Conservation (phyloP, 1,140 invertebrate genomes). For the Laupala kohalensis region DNA sequence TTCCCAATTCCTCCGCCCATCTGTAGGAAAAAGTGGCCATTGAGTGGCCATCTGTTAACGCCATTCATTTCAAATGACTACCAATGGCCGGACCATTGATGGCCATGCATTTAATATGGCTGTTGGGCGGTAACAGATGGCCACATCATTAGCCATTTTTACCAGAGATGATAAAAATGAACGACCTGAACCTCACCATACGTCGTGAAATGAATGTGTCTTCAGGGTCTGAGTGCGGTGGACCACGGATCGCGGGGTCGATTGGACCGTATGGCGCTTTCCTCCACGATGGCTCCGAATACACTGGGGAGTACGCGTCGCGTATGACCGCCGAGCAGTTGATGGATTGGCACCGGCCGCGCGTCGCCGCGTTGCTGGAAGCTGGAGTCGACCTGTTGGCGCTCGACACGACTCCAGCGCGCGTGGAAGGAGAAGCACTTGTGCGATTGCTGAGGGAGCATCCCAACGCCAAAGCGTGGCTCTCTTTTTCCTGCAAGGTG, state of each 20-base stretch:
- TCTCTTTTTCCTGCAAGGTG: conserved; percentile 70
- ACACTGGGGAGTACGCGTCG: conserved; percentile 68
- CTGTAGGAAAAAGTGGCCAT: too few relatives aligned
- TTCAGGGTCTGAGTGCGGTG: too few relatives aligned
- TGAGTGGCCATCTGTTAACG: too few relatives aligned
- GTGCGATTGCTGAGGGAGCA: conserved; percentile 59
- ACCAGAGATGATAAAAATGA: too few relatives aligned
- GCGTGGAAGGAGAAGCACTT: conserved; percentile 66
- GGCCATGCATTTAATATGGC: too few relatives aligned
- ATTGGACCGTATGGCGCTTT: conserved; percentile 83
- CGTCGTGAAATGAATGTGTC: too few relatives aligned
- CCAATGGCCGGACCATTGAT: too few relatives aligned
- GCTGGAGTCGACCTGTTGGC: conserved; percentile 70
- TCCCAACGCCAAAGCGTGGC: conserved; percentile 60
- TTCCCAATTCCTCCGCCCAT: too few relatives aligned
- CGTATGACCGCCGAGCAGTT: conserved; percentile 43
- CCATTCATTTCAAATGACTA: too few relatives aligned
- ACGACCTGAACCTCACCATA: too few relatives aligned
- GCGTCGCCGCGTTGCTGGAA: conserved; percentile 59
- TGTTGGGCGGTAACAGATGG: too few relatives aligned
- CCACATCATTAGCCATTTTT: too few relatives aligned
- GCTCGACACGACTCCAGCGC: conserved; percentile 79
- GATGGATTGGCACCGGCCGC: conserved; percentile 64
- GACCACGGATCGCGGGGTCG: conserved; percentile 63
- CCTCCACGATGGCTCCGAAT: conserved; percentile 79